Evolutionary conservation across 2,888 invertebrate species (phyloP), one percentile per base, ranked within the genome.

Genomic region (Dioctria linearis): DNA sequence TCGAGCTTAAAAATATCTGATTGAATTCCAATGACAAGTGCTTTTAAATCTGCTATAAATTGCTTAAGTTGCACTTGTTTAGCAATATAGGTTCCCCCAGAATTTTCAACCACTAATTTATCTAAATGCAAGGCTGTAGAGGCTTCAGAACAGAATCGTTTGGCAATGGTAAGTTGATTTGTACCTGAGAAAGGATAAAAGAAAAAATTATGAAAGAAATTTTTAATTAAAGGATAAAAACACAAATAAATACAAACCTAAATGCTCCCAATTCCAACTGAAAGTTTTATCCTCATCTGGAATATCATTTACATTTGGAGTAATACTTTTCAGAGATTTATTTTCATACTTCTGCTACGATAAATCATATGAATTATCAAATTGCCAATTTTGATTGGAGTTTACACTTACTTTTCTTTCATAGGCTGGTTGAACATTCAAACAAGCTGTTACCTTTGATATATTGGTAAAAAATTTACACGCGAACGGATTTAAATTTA

Each of bases 1-100:
- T 87, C 89, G 83, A 88, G 90, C 0, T 88, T 86, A 84, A 92
- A 92, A 0, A 91, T 90, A 67, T 86, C 90, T 75, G 92, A 92
- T 86, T 91, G 91, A 82, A 92, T 87, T 4, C 92, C 92, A 88
- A 91, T 92, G 91, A 86, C 84, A 51, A 86, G 84, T 25, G 84
- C 84, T 73, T 88, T 88, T 0, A 88, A 78, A 81, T 88, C 86
- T 1, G 85, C 84, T 3, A 88, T 81, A 51, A 88, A 85, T 37
- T 11, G n/a, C 11, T 76, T 39, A 4, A 78, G 11, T 6, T 59
- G 78, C 5, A 86, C 82, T 37, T 85, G 78, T 80, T 85, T 85
- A 3, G 84, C 84, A 67, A 81, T 80, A 75, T 85, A 86, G 42
- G 59, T 4, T 13, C 65, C 43, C 0, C 84, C 85, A 8, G 83